Base-by-base conservation (phyloP, 1,140 invertebrate genomes). In the Drosophila pandora region DNA sequence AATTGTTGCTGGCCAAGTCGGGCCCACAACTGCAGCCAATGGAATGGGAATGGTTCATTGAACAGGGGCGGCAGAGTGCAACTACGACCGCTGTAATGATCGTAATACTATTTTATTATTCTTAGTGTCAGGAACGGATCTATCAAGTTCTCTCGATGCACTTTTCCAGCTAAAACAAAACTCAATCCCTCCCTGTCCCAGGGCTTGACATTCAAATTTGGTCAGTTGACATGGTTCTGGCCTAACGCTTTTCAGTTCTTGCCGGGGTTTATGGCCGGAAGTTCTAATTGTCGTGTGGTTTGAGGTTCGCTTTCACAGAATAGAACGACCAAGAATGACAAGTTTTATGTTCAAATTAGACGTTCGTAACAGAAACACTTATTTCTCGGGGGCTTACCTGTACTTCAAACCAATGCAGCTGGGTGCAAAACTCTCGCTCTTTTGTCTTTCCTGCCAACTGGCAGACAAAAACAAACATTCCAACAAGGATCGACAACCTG, bases 401-500 rank as follows among this genome's bases (percentile, higher is more conserved):
- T 69, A 69, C 63, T 57, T 64, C 12, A 43, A 50, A 13, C 23
- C 63, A 43, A 43, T 43, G 41, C 41, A 43, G 17, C 41, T 43
- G 41, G 17, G 6, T 43, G 41, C 41, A 43, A 21, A 37, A n/a
- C 34, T 12, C 34, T 37, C 34, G 34, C 23, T 17, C 12, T 56
- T 47, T 47, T 47, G 43, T 47, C 43, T 10, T 10, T 7, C 37
- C 25, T 28, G 25, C 25, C 28, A 76, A 67, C 41, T 43, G 41
- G 1, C 41, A 48, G 49, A 21, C 41, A 63, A 13, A 69, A 82
- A 67, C 72, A 85, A 67, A 67, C 78, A 73, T 76, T 82, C 60
- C 56, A 56, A 43, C 64, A 79, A 88, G 83, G 83, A 88, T 88
- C 83, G 83, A 88, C 83, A 88, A 88, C 83, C 83, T 83, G 56